These are phyloP conservation scores for Mya arenaria DNA, from an alignment of 1,140 invertebrate genomes.

Conservation along the genomic window DNA sequence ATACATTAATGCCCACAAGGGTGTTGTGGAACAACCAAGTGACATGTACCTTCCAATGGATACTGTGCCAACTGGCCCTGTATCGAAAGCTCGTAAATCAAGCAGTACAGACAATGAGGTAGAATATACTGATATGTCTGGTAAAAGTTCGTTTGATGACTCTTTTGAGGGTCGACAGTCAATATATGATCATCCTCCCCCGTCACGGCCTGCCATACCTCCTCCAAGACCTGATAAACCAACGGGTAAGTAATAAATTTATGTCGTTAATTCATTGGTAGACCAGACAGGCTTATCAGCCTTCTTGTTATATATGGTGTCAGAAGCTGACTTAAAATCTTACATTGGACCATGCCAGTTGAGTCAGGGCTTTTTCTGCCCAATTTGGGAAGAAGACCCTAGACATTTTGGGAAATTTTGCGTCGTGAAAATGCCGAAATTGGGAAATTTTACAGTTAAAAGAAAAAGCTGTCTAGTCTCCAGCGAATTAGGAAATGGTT, in stretches of 20 bases:
- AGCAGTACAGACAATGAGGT: slow-evolving; percentile 49
- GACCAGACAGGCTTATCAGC: too few species aligned
- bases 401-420: too few species aligned
- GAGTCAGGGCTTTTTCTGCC: too few species aligned
- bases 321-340: too few species aligned
- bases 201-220: slow-evolving; percentile 2
- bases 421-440: too few species aligned
- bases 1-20: slow-evolving; percentile 33
- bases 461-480: too few species aligned
- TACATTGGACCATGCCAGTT: too few species aligned
- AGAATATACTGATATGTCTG: slow-evolving; percentile 53
- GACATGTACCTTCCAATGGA: slow-evolving; percentile 51
- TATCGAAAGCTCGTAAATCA: not conserved
- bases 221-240: slow-evolving; percentile 43
- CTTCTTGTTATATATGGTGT: too few species aligned
- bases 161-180: slow-evolving; percentile 14
- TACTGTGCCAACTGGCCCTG: not conserved
- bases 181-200: slow-evolving; percentile 46
- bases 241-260: not conserved
- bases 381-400: too few species aligned
- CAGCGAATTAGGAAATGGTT: too few species aligned
- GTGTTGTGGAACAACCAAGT: not conserved
- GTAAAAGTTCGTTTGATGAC: slow-evolving; percentile 39
- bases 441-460: too few species aligned
- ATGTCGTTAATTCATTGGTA: not conserved